Percentiles rank a stretch among this genome's conserved stretches.
These are phyloP conservation scores for Sorex fumeus DNA, from an alignment of 2,113 vertebrate genomes.

Conservation along the genomic window DNA sequence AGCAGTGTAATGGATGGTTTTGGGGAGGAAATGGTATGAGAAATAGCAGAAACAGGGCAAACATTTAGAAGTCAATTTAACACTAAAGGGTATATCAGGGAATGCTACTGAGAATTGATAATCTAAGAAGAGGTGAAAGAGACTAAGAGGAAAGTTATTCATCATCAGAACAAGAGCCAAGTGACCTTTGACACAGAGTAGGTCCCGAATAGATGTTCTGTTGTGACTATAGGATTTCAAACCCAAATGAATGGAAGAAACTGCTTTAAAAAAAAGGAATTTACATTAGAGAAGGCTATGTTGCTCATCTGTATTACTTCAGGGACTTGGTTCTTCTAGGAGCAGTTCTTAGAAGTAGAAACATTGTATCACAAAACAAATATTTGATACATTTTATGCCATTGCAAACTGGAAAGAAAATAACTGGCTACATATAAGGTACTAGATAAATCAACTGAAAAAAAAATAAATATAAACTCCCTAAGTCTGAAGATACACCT, in stretches of 20 bases:
- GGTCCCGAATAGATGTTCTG: neutral
- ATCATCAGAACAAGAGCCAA: neutral
- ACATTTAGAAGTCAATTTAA: slow-evolving; percentile 39
- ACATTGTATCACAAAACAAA: neutral
- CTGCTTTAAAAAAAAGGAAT: slow-evolving; percentile 38
- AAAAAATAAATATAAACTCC: slow-evolving; percentile 42
- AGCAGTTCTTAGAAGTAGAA: slow-evolving; percentile 19
- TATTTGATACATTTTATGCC: neutral
- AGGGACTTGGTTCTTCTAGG: neutral
- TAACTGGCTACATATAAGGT: slow-evolving; percentile 18
- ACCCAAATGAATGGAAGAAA: slow-evolving; percentile 45
- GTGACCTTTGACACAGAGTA: slow-evolving; percentile 11
- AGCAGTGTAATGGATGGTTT: neutral
- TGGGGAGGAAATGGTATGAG: neutral
- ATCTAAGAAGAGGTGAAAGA: slow-evolving; percentile 23
- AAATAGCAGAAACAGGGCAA: neutral
- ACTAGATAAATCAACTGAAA: slow-evolving; percentile 17
- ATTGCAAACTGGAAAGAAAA: slow-evolving; percentile 58
- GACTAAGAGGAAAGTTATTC: neutral
- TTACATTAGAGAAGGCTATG: slow-evolving; percentile 16
- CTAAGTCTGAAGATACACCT: slow-evolving; percentile 22
- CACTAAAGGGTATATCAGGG: neutral
- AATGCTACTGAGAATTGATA: slow-evolving; percentile 3
- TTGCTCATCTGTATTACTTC: slow-evolving; percentile 13
- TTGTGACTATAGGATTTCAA: slow-evolving; percentile 12